Percentiles rank a stretch among this genome's conserved stretches.
Evolutionary conservation across 2,888 invertebrate species (phyloP).

Genomic region (Hypsopygia costalis): DNA sequence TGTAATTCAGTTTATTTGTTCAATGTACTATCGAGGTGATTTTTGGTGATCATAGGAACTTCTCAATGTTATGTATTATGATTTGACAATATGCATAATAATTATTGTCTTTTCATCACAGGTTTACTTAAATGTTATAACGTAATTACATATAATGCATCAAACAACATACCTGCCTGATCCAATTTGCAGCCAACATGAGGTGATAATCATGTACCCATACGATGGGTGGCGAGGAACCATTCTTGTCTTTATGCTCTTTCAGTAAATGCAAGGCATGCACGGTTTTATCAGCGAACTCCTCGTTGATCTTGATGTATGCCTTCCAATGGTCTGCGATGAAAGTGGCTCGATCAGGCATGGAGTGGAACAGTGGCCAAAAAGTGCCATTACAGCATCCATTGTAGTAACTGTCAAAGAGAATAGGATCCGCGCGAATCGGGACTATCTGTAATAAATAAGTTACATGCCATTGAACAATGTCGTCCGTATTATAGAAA

Average conservation of each 20-base stretch:
- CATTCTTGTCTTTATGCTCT: constrained; percentile 63
- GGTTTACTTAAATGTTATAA: too few species aligned
- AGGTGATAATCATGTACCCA: constrained; percentile 98
- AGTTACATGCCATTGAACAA: too few species aligned
- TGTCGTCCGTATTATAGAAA: too few species aligned
- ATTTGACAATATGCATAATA: too few species aligned
- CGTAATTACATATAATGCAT: too few species aligned
- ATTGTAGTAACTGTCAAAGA: constrained; percentile 94
- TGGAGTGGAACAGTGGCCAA: constrained; percentile 96
- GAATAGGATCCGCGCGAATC: constrained; percentile 86
- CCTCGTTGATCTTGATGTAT: constrained; percentile 89
- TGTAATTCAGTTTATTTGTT: too few species aligned
- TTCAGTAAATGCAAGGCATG: constrained; percentile 82
- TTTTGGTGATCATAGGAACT: too few species aligned
- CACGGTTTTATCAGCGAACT: constrained; percentile 90
- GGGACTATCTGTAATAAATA: constrained; percentile 84
- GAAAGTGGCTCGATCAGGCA: constrained; percentile 93
- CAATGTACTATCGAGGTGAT: too few species aligned
- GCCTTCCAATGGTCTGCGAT: constrained; percentile 91
- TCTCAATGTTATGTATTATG: neutral
- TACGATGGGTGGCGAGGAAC: constrained; percentile 84
- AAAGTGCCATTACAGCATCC: constrained; percentile 95
- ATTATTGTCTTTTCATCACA: too few species aligned
- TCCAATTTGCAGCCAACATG: constrained; percentile 95
- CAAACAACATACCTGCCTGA: constrained; percentile 83